phyloP scores from a whole-genome alignment of 92 coral and sea anemone species.

The Metridium senile region DNA sequence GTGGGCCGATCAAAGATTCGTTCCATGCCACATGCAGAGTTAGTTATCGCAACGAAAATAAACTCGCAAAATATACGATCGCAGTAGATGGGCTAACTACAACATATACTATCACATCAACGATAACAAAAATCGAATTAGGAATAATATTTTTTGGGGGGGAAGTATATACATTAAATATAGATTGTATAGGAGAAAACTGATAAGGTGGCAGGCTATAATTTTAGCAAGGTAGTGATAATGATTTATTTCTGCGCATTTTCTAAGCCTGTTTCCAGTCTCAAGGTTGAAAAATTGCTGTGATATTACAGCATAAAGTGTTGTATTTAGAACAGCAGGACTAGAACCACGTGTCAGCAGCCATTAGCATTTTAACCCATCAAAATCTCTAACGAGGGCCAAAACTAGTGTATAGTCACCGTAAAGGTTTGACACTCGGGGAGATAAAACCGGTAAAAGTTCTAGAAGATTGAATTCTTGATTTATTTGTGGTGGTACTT shows the following conservation, averaged over 20 bases:
- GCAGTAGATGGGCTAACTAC: not conserved
- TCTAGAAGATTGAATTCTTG: not conserved
- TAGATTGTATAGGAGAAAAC: too few relatives aligned
- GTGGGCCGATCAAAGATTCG: conserved; percentile 7
- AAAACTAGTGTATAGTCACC: too few relatives aligned
- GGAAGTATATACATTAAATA: too few relatives aligned
- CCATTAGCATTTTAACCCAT: not conserved
- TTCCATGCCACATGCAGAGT: conserved; percentile 3
- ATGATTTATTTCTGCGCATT: too few relatives aligned
- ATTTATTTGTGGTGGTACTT: not conserved
- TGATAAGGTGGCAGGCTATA: too few relatives aligned
- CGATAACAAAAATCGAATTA: too few relatives aligned
- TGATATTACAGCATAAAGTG: not conserved
- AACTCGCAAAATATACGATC: conserved; percentile 11
- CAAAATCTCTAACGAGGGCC: too few relatives aligned
- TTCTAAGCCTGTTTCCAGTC: too few relatives aligned
- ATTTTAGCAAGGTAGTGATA: too few relatives aligned
- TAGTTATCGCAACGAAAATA: conserved; percentile 1
- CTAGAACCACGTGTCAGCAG: not conserved
- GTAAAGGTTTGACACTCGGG: not conserved
- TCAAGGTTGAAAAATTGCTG: not conserved
- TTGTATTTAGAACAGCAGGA: not conserved
- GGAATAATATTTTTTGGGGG: too few relatives aligned
- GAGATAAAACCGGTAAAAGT: not conserved
- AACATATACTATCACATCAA: not conserved